Percentiles rank a stretch among this genome's conserved stretches.
phyloP scores from a whole-genome alignment of 2,113 vertebrate genomes.

The Salvelinus sp. region DNA sequence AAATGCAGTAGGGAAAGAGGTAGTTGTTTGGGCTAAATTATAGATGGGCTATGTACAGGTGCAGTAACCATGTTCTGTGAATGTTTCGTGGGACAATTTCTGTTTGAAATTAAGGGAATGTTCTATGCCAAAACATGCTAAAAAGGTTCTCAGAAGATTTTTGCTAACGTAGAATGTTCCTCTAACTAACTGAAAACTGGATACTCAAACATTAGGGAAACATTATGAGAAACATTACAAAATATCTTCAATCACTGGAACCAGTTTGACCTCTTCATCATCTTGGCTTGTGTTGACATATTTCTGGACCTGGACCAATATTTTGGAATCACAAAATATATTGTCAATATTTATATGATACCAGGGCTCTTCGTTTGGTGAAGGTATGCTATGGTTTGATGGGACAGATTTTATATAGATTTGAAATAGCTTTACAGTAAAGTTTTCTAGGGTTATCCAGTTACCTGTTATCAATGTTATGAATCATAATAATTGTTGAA shows the following conservation, averaged over 20 bases:
- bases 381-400: slow-evolving; percentile 12
- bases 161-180: too few species aligned
- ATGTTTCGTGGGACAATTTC: too few species aligned
- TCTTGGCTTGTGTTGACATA: slow-evolving; percentile 37
- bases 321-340: background rate
- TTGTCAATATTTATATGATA: slow-evolving; percentile 17
- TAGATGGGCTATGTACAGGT: too few species aligned
- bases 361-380: slow-evolving; percentile 39
- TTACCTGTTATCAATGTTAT: background rate
- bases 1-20: too few species aligned
- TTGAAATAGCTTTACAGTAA: background rate
- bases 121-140: too few species aligned
- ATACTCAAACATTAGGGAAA: too few species aligned
- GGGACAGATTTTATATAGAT: background rate
- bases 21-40: too few species aligned
- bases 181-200: too few species aligned
- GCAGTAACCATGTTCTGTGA: too few species aligned
- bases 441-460: background rate
- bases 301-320: slow-evolving; percentile 23
- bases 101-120: too few species aligned
- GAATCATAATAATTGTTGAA: background rate
- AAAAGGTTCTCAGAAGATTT: too few species aligned
- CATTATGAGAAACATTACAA: too few species aligned
- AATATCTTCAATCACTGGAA: slow-evolving; percentile 46
- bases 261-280: slow-evolving; percentile 46